A percentile compares a stretch with the other conserved stretches of the same genome.
Conservation (phyloP, 2,797 vertebrate genomes). For the Valencia hispanica region DNA sequence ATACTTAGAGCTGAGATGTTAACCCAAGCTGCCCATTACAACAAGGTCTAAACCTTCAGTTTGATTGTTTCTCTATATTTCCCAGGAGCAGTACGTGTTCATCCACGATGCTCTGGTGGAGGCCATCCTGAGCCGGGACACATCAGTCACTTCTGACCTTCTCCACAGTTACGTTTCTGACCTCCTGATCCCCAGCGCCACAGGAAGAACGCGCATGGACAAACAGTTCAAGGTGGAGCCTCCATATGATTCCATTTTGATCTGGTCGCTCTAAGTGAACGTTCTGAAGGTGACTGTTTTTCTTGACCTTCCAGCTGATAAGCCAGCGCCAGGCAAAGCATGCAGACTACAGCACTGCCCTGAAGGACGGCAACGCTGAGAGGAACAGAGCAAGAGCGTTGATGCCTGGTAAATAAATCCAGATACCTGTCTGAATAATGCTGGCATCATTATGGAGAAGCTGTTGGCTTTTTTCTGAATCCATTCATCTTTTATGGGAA, state of each 20-base stretch:
- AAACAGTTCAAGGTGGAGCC: slow-evolving; percentile 92
- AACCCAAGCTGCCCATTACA: not conserved
- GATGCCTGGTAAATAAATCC: slow-evolving; percentile 87
- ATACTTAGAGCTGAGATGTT: not conserved
- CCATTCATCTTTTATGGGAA: not conserved
- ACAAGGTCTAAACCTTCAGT: not conserved
- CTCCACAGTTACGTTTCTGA: slow-evolving; percentile 92
- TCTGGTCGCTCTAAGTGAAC: not conserved
- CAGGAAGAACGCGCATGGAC: slow-evolving; percentile 91
- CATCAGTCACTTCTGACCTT: slow-evolving; percentile 87
- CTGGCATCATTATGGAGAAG: not conserved
- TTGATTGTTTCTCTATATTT: not conserved
- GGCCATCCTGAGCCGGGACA: slow-evolving; percentile 92
- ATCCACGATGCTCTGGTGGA: slow-evolving; percentile 94
- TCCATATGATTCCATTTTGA: not conserved
- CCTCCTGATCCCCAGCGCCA: slow-evolving; percentile 89
- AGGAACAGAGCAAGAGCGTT: slow-evolving; percentile 92
- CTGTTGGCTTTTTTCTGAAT: too few relatives aligned
- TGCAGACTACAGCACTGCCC: slow-evolving; percentile 91
- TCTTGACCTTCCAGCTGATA: slow-evolving; percentile 82
- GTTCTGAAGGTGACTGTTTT: not conserved
- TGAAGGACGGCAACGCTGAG: slow-evolving; percentile 91
- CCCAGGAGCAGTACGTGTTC: slow-evolving; percentile 95
- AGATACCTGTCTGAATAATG: not conserved
- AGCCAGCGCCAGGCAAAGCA: slow-evolving; percentile 91